Evolutionary conservation across 2,113 vertebrate species (phyloP), one percentile per base, ranked within the genome.

Genomic region (Peromyscus maniculatus): DNA sequence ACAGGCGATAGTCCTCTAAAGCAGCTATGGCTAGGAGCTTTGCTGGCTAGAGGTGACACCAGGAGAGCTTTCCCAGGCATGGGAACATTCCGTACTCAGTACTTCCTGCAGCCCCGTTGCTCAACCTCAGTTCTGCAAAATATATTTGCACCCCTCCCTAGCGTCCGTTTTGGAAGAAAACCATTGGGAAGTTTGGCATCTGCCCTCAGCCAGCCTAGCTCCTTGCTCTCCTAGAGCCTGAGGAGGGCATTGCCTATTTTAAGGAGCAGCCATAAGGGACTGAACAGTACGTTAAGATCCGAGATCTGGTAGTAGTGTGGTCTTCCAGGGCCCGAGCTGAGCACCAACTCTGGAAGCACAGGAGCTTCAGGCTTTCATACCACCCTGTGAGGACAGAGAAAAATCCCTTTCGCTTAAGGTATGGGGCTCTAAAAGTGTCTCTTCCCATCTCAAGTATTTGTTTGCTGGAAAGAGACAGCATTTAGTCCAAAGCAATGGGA

Each of bases 91-190:
- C 78, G 97, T 98, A 22, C 96, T 96, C 39, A 94, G 89, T 24
- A 84, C 84, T 98, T 97, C 95, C 97, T 97, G 97, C 78, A 93
- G 92, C 71, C 39, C 59, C 75, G 2, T 98, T 98, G 95, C 97
- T 97, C 96, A 98, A 98, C 96, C 90, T 89, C 93, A 96, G 57
- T 92, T 94, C 64, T 98, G 88, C 71, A 43, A 96, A 97, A 97
- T 97, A 89, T 94, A 93, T 96, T 89, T 87, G 52, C 10, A 95
- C 95, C 67, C 77, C 71, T 97, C 96, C 97, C 96, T 90, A 69
- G 94, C 1, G 80, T 97, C 91, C 19, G 66, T 94, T 97, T 97
- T 96, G 93, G 93, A 97, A 91, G 97, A 97, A 93, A 75, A 94
- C 80, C 80, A 90, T 24, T 86, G 87, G 87, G 71, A 95, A 88